A percentile compares a stretch with the other conserved stretches of the same genome.
phyloP scores from a whole-genome alignment of 2,797 vertebrate genomes.

The Tarsius wallacei region DNA sequence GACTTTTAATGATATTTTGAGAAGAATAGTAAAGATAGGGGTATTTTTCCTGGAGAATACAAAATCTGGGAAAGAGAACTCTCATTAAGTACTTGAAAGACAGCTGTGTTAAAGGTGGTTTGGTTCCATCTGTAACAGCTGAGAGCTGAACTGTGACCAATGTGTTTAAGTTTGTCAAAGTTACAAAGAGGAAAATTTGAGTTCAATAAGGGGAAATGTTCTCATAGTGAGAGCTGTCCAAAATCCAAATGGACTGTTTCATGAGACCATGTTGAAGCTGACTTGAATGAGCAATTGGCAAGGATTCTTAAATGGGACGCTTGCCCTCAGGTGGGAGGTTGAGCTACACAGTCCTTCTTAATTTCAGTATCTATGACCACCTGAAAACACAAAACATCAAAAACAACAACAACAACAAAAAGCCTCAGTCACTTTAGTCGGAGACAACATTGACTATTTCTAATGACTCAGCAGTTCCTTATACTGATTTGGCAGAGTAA shows the following conservation, averaged over 20 bases:
- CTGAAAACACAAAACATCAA: conserved; percentile 54
- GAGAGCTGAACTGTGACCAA: background rate
- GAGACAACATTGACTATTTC: background rate
- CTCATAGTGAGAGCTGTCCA: background rate
- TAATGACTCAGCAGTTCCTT: background rate
- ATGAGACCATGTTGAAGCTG: background rate
- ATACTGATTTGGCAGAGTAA: background rate
- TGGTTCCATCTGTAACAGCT: background rate
- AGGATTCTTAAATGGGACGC: background rate
- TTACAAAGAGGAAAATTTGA: conserved; percentile 5
- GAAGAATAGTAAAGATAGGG: conserved; percentile 11
- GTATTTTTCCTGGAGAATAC: background rate
- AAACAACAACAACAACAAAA: background rate
- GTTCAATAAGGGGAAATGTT: background rate
- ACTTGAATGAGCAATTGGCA: background rate
- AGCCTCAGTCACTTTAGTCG: background rate
- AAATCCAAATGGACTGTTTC: background rate
- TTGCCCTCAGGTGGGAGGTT: background rate
- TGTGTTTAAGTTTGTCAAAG: background rate
- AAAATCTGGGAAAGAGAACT: background rate
- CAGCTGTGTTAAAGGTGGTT: background rate
- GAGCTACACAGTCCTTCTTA: background rate
- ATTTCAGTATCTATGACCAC: background rate
- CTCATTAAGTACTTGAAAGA: conserved; percentile 38
- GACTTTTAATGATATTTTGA: conserved; percentile 35